phyloP scores from a whole-genome alignment of 2,797 vertebrate genomes.

The Siniperca undulata region DNA sequence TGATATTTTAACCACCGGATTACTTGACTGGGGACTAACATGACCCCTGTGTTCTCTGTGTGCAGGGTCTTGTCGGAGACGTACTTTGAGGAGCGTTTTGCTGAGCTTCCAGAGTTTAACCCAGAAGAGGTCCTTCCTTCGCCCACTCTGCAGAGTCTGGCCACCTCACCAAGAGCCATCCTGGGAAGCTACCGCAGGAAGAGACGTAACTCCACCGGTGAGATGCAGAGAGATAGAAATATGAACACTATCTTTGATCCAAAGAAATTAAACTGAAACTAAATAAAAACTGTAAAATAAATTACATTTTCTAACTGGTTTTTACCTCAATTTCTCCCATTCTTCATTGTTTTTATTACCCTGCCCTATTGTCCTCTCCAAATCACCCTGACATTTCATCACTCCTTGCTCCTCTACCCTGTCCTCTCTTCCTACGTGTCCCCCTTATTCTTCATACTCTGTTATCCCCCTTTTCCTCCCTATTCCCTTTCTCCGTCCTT shows the following conservation, averaged over 20 bases:
- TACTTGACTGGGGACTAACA: not conserved
- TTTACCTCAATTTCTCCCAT: not conserved
- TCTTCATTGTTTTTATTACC: not conserved
- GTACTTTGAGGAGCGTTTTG: conserved; percentile 94
- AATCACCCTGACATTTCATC: not conserved
- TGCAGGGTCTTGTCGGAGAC: conserved; percentile 86
- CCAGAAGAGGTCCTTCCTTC: conserved; percentile 94
- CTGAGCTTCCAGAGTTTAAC: conserved; percentile 93
- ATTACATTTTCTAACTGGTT: not conserved
- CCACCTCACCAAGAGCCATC: conserved; percentile 93
- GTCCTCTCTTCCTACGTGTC: not conserved
- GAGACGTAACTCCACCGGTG: conserved; percentile 93
- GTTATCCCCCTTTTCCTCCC: not conserved
- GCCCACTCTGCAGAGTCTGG: conserved; percentile 92
- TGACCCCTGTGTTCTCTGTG: conserved; percentile 6
- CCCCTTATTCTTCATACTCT: not conserved
- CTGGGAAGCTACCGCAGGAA: conserved; percentile 94
- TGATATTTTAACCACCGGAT: conserved; percentile 10
- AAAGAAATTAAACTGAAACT: not conserved
- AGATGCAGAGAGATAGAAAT: conserved; percentile 20
- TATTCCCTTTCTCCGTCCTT: not conserved
- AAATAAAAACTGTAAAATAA: not conserved
- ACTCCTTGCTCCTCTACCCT: not conserved
- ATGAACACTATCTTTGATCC: not conserved
- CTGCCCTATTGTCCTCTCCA: not conserved